Evolutionary conservation across 1,140 invertebrate genomes (phyloP).

Genomic region (Littorina saxatilis): DNA sequence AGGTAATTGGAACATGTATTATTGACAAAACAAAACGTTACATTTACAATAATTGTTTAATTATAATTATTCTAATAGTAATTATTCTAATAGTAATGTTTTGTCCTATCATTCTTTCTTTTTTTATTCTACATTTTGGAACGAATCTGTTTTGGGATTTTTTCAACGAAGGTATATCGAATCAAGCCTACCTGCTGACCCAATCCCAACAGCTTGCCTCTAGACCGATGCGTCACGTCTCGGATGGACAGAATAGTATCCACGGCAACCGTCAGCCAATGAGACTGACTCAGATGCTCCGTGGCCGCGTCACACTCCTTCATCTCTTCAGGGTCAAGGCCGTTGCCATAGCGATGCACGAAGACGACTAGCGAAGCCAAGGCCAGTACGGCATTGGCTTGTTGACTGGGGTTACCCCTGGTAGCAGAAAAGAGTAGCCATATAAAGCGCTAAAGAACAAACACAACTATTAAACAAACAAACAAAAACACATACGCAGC

Average conservation of each 20-base stretch:
- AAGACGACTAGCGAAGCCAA: constrained; percentile 53
- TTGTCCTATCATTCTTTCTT: no score
- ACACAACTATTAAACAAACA: no score
- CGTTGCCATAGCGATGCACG: constrained; percentile 46
- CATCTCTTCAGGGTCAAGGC: constrained; percentile 45
- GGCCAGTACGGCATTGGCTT: constrained; percentile 59
- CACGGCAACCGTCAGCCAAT: constrained; percentile 57
- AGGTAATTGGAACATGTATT: no score
- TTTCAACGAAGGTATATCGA: no score
- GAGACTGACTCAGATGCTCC: constrained; percentile 54
- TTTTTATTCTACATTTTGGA: no score
- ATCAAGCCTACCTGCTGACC: constrained; percentile 62
- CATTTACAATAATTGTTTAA: no score
- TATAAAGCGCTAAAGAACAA: no score
- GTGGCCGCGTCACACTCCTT: constrained; percentile 42
- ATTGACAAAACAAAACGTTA: no score
- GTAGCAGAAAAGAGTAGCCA: background rate
- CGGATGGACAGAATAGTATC: constrained; percentile 61
- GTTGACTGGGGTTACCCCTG: constrained; percentile 59
- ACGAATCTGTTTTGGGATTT: no score
- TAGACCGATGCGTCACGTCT: constrained; percentile 53
- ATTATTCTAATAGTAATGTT: no score
- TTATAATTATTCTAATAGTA: no score
- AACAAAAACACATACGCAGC: no score
- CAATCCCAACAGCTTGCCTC: constrained; percentile 53